Conservation (phyloP, 2,797 vertebrate genomes). For the Neosilurus mollespiculum region DNA sequence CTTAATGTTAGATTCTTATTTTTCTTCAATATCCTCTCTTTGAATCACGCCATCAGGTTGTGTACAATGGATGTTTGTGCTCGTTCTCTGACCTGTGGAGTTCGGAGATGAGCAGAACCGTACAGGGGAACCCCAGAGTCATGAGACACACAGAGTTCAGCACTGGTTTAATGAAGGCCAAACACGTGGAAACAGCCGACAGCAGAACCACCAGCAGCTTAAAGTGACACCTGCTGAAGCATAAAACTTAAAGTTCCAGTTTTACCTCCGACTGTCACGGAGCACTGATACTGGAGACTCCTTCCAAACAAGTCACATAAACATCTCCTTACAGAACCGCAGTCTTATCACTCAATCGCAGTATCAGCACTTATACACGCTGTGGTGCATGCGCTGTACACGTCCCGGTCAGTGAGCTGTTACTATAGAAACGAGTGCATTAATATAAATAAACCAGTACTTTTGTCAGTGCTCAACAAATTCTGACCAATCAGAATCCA, state of each 20-base stretch:
- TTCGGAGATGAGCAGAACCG: conserved; percentile 85
- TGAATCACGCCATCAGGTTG: neutral
- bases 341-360: neutral
- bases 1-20: neutral
- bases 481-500: neutral
- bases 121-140: conserved; percentile 92
- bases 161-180: conserved; percentile 93
- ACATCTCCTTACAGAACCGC: neutral
- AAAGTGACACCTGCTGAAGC: conserved; percentile 81
- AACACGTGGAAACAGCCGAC: conserved; percentile 86
- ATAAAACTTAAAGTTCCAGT: neutral
- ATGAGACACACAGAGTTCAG: conserved; percentile 94
- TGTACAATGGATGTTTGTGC: neutral
- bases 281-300: neutral
- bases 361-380: neutral
- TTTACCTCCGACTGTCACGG: neutral
- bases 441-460: neutral
- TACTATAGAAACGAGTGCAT: neutral
- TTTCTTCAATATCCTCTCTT: neutral
- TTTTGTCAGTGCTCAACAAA: neutral
- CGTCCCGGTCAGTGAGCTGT: neutral
- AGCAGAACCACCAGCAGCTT: conserved; percentile 89
- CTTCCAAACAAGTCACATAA: neutral
- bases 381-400: neutral
- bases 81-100: conserved; percentile 83